Evolutionary conservation across 2,113 vertebrate species (phyloP).

Genomic region (Amia ocellicauda): DNA sequence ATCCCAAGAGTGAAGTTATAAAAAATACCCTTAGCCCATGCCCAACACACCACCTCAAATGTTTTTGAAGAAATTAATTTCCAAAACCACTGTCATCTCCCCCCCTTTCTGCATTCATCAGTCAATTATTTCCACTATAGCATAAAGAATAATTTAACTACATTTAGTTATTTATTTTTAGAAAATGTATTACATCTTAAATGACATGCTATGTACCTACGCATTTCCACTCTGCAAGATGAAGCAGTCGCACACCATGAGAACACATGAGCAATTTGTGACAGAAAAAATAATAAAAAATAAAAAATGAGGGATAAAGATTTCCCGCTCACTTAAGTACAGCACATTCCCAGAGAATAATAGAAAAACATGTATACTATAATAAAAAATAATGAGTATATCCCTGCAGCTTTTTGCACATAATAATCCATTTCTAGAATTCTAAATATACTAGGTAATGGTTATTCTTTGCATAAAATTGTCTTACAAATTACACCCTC

Average conservation of each 20-base stretch:
- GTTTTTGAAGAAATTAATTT: too few species aligned
- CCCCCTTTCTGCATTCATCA: too few species aligned
- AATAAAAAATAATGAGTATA: conserved; percentile 13
- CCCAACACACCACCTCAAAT: too few species aligned
- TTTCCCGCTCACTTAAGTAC: conserved; percentile 13
- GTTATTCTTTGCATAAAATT: conserved; percentile 22
- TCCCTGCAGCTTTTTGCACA: conserved; percentile 12
- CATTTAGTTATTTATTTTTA: too few species aligned
- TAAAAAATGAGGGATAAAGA: conserved; percentile 12
- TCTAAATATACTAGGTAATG: conserved; percentile 15
- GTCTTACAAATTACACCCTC: conserved; percentile 22
- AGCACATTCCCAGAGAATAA: conserved; percentile 18
- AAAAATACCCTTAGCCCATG: too few species aligned
- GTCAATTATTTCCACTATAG: too few species aligned
- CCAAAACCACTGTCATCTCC: too few species aligned
- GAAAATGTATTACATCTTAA: too few species aligned
- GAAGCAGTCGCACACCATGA: not conserved
- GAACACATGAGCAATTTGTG: not conserved
- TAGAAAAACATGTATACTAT: not conserved
- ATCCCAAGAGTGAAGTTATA: too few species aligned
- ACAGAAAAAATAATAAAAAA: conserved; percentile 7
- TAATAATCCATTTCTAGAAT: conserved; percentile 14
- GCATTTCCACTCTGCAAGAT: not conserved
- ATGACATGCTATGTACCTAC: not conserved
- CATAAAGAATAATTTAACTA: too few species aligned